phyloP scores from a whole-genome alignment of 2,888 invertebrate species.

The Parnassius apollo region DNA sequence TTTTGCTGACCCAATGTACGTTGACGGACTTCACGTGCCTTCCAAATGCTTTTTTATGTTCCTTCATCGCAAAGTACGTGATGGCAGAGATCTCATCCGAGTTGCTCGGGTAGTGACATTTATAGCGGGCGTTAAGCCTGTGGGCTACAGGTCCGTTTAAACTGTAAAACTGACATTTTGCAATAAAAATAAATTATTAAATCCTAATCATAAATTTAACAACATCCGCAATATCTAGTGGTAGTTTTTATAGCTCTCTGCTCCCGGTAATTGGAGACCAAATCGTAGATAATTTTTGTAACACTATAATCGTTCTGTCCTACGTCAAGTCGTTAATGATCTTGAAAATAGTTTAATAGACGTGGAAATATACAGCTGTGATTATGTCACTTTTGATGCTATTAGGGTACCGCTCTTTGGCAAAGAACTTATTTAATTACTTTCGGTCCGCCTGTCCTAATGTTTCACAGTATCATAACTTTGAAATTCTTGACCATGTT shows the following conservation, averaged over 20 bases:
- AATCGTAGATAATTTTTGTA: conserved; percentile 17
- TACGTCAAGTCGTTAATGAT: conserved; percentile 40
- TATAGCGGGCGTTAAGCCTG: no score
- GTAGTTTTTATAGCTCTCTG: conserved; percentile 26
- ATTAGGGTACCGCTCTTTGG: no score
- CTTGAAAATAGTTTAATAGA: conserved; percentile 57
- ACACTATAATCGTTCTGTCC: conserved; percentile 6
- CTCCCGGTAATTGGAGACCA: conserved; percentile 36
- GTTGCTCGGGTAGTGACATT: no score
- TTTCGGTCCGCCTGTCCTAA: not conserved
- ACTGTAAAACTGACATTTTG: no score
- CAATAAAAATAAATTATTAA: not conserved
- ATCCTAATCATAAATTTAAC: conserved; percentile 1
- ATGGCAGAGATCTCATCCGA: no score
- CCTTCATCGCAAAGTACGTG: no score
- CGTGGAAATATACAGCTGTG: conserved; percentile 2
- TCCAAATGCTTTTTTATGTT: no score
- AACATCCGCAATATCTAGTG: conserved; percentile 5
- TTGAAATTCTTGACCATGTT: no score
- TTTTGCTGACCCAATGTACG: no score
- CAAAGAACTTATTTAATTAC: not conserved
- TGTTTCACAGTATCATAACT: no score
- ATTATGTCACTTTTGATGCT: conserved; percentile 4
- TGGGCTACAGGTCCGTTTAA: no score
- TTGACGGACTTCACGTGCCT: no score